Base-by-base conservation (phyloP, 2,797 vertebrate genomes). In the Hydrocynus forskahlii region DNA sequence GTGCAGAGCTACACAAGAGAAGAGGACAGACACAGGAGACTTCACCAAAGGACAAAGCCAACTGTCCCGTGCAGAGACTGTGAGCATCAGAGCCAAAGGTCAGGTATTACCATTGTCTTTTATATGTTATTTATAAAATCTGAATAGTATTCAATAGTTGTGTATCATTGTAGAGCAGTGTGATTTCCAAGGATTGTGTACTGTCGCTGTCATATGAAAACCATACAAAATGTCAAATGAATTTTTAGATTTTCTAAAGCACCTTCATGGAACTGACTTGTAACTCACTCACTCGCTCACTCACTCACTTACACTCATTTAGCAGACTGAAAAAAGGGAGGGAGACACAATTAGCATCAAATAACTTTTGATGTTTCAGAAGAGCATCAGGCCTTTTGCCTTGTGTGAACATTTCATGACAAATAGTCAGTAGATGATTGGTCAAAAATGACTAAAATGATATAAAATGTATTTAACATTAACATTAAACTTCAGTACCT, bases 1-100 rank as follows among this genome's bases (percentile, higher is more conserved):
- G 6, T 98, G 96, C 70, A 88, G 86, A 5, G 94, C 92, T 19
- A 93, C 86, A 0, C 93, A 94, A 80, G 78, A 94, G 85, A 57
- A 85, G 6, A 92, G 88, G 85, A 78, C 79, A 4, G 40, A 75
- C 29, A 85, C 70, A 62, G 90, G 75, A 12, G 79, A 48, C 19
- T 89, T 93, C 69, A 89, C 80, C 60, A 62, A 79, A 76, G 90
- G 85, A 71, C 84, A 89, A 76, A 77, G 69, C 10, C 89, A 91
- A 5, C 80, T 88, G 72, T 96, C 95, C 0, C 25, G 0, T 9
- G 1, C 85, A 16, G 75, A 87, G 66, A 13, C 4, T 4, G 81
- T 95, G 79, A 83, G 0, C 73, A 81, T 95, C 87, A 88, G 66
- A 57, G 77, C 88, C 59, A 84, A 88, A 92, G 92, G 94, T 95